Base-by-base conservation (phyloP, 2,888 invertebrate genomes). In the Leptopterna dolabrata region DNA sequence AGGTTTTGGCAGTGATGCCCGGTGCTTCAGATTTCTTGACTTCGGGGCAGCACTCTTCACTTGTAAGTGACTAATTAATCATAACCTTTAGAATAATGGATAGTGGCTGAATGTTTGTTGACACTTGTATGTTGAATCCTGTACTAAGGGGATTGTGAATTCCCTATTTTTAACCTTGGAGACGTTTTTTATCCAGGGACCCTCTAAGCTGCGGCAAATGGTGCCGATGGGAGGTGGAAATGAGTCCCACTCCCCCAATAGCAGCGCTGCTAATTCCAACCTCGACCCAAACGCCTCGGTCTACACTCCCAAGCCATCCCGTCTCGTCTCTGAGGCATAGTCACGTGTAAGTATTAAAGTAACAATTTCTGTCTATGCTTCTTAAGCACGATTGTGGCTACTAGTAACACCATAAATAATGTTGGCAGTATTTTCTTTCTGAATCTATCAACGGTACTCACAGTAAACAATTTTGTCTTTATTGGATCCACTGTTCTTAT, bases 1-100 rank as follows among this genome's bases (percentile, higher is more conserved):
- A 98, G 93, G 95, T 98, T 91, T 93, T 98, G 92, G 98, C 98
- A 36, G 96, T 98, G 89, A 96, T 97, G 96, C 96, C 97, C 81
- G 93, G 94, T 89, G 96, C 96, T 91, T 93, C 94, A 24, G 89
- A 88, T 41, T 88, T 88, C 86, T 83, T 87, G 87, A 76, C 87
- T 85, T 71, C 85, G 29, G 76, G 85, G 24, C 76, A 73, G 45
- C 84, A 76, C 24, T 55, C 86, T 29, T 85, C 85, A 11, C 51
- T 85, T 73, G 85, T 85, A 29, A 85, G 85, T 85, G 7, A 36
- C 24, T 14, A 14, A 3, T 0, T 81, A n/a, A n/a, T n/a, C n/a
- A n/a, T n/a, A 14, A 76, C n/a, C 71, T 71, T 24, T 71, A n/a
- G 71, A 14, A 14, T 14, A n/a, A n/a, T n/a, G n/a, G n/a, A n/a